These are phyloP conservation scores for Otolemur garnettii DNA, from an alignment of 2,113 vertebrate species.

Conservation along the genomic window DNA sequence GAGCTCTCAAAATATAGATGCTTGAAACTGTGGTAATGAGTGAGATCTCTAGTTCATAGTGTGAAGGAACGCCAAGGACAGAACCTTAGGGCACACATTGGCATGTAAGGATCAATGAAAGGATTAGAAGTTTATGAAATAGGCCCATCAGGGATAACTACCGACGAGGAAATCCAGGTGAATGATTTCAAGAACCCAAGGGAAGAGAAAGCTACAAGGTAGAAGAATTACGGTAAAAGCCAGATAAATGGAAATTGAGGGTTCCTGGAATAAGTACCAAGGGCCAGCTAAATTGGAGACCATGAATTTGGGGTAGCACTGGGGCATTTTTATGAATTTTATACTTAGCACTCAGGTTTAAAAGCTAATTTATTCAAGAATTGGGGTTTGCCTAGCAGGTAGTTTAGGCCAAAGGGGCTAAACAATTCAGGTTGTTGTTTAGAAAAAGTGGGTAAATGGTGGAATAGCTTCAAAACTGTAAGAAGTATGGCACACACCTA, in stretches of 20 bases:
- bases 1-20: conserved; percentile 14
- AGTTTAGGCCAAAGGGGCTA: not conserved
- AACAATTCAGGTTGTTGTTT: not conserved
- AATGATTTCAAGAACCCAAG: conserved; percentile 33
- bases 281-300: not conserved
- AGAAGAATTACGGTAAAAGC: not conserved
- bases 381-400: not conserved
- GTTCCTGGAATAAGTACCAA: not conserved
- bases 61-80: not conserved
- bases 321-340: conserved; percentile 23
- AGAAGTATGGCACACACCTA: not conserved
- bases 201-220: not conserved
- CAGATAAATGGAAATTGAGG: not conserved
- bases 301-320: not conserved
- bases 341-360: not conserved
- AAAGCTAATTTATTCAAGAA: not conserved
- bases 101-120: not conserved
- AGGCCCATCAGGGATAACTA: not conserved
- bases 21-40: not conserved
- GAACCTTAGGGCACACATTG: not conserved
- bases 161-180: conserved; percentile 14
- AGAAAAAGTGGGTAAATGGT: conserved; percentile 12
- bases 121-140: not conserved
- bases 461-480: conserved; percentile 51
- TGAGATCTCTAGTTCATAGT: conserved; percentile 20